Evolutionary conservation across 2,113 vertebrate species (phyloP), one percentile per base, ranked within the genome.

Genomic region (Nothoprocta perdicaria): DNA sequence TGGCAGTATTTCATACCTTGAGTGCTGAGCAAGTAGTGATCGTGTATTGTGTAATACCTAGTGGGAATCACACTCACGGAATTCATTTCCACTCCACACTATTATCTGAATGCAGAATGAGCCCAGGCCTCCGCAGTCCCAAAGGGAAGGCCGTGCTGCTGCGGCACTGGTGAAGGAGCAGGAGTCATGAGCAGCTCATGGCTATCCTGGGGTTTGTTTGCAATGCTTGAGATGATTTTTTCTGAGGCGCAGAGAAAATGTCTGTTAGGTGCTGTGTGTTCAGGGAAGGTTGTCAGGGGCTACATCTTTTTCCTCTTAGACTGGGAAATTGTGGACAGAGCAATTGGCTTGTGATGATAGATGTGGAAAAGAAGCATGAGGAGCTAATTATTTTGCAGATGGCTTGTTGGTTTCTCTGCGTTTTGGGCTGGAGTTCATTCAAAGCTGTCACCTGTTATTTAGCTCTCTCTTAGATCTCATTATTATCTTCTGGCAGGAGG

Each of bases 131-230:
- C 26, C 14, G 46, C 72, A 80, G 81, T 23, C 40, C 21, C 63
- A 43, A 57, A 40, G 29, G 38, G 74, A 85, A 91, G 33, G 63
- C 85, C 82, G 67, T 0, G 0, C 24, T 66, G 4, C 29, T 88
- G 13, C 11, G 26, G 58, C 46, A 19, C 46, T 35, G 52, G 2
- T 0, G 1, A 24, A 8, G 9, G 4, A 15, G 41, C 31, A 38
- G 40, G 33, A 57, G 33, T 35, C 38, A 33, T 3, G 31, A 12
- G n/a, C 17, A 75, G 10, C 52, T 68, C 60, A 78, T 50, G 40
- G 50, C n/a, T 82, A 63, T 50, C n/a, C 40, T 22, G 35, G 58
- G 75, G 0, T 46, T 21, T 3, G 35, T 58, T 53, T 12, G 27
- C 2, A 1, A 10, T 19, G 26, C 46, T 62, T 57, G 31, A 65